Evolutionary conservation across 2,113 vertebrate genomes (phyloP).

Genomic region (Salvelinus sp.): DNA sequence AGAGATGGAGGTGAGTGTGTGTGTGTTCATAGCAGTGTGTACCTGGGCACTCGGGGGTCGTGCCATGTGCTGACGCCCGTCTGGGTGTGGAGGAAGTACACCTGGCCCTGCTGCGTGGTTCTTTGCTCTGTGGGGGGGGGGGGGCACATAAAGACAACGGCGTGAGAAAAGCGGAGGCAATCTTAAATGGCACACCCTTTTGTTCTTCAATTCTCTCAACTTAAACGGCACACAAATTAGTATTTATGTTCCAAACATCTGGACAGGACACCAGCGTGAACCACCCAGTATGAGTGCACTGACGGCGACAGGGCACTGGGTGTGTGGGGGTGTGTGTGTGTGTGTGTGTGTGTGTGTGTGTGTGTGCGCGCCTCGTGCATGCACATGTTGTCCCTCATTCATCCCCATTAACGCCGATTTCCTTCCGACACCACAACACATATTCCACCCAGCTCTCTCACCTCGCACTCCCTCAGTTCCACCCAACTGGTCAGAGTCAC

Average conservation of each 20-base stretch:
- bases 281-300: no score
- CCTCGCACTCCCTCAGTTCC: no score
- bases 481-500: no score
- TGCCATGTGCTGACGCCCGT: constrained; percentile 98
- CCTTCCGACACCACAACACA: no score
- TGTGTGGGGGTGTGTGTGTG: neutral
- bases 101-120: constrained; percentile 94
- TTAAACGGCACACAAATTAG: no score
- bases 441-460: no score
- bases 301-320: neutral
- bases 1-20: neutral
- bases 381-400: no score
- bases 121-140: constrained; percentile 83
- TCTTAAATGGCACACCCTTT: no score
- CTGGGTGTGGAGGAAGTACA: constrained; percentile 96
- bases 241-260: neutral
- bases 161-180: neutral
- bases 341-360: neutral
- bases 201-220: no score
- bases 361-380: constrained; percentile 10
- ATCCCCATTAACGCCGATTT: no score
- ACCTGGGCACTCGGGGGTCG: constrained; percentile 93
- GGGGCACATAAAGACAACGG: neutral
- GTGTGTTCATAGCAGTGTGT: constrained; percentile 10
- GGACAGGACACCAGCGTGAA: neutral